These are phyloP conservation scores for Andrena camellia DNA, from an alignment of 2,888 invertebrate genomes.

Conservation along the genomic window DNA sequence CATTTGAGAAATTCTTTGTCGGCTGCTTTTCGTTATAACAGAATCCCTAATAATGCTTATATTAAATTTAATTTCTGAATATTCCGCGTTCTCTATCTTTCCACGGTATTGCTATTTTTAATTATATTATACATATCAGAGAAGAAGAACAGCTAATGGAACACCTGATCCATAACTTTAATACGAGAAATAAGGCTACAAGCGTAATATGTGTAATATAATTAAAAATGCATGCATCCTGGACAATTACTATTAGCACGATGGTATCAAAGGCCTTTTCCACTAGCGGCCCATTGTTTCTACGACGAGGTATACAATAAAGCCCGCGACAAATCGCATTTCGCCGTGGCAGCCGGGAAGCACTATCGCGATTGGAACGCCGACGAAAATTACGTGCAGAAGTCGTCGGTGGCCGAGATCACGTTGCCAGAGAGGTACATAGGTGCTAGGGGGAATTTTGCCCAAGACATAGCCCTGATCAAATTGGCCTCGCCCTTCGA, in stretches of 20 bases:
- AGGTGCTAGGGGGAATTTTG: constrained; percentile 70
- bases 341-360: constrained; percentile 73
- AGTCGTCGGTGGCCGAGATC: constrained; percentile 61
- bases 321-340: constrained; percentile 53
- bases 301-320: constrained; percentile 68
- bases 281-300: constrained; percentile 75
- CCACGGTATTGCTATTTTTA: too few relatives aligned
- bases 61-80: too few relatives aligned
- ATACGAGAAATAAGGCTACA: too few relatives aligned
- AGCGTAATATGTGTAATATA: background rate
- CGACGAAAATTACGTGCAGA: constrained; percentile 67
- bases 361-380: constrained; percentile 72
- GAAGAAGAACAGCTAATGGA: too few relatives aligned
- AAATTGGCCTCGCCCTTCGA: constrained; percentile 64
- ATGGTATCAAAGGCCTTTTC: background rate
- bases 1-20: too few relatives aligned
- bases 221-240: background rate
- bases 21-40: too few relatives aligned
- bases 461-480: constrained; percentile 71
- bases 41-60: too few relatives aligned
- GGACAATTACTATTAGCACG: background rate
- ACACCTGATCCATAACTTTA: too few relatives aligned
- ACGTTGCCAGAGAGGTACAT: constrained; percentile 64
- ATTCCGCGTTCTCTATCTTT: too few relatives aligned
- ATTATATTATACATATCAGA: too few relatives aligned